These are phyloP conservation scores for Suncus etruscus DNA, from an alignment of 2,113 vertebrate species.

Conservation along the genomic window DNA sequence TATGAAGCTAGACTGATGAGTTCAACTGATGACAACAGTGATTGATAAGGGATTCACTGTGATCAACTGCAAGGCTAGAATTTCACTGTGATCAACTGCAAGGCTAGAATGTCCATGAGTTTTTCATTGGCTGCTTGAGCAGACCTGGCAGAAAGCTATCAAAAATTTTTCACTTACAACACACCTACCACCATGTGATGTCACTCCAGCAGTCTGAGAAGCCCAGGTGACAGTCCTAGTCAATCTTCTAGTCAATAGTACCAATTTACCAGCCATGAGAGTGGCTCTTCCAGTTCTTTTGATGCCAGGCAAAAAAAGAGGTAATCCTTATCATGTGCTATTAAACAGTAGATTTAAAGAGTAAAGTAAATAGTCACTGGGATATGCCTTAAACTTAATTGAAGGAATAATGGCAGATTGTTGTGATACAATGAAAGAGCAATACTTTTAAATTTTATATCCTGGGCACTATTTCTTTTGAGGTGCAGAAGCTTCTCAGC, in stretches of 20 bases:
- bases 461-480: too few relatives aligned
- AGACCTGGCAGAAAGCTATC: too few relatives aligned
- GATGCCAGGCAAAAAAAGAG: neutral
- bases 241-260: neutral
- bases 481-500: too few relatives aligned
- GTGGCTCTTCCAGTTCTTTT: neutral
- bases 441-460: neutral
- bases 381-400: neutral
- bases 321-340: too few relatives aligned
- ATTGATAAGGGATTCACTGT: too few relatives aligned
- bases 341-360: neutral
- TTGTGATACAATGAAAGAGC: neutral
- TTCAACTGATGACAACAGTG: too few relatives aligned
- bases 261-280: neutral
- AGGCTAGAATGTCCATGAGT: too few relatives aligned
- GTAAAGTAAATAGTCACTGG: neutral
- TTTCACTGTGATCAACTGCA: too few relatives aligned
- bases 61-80: too few relatives aligned
- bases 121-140: too few relatives aligned
- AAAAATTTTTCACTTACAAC: neutral
- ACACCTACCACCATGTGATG: neutral
- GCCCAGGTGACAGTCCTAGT: neutral
- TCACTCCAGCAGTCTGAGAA: rapidly evolving
- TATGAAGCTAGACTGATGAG: too few relatives aligned
- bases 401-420: constrained; percentile 6